Evolutionary conservation across 2,888 invertebrate species (phyloP).

Genomic region (Drosophila prolongata): DNA sequence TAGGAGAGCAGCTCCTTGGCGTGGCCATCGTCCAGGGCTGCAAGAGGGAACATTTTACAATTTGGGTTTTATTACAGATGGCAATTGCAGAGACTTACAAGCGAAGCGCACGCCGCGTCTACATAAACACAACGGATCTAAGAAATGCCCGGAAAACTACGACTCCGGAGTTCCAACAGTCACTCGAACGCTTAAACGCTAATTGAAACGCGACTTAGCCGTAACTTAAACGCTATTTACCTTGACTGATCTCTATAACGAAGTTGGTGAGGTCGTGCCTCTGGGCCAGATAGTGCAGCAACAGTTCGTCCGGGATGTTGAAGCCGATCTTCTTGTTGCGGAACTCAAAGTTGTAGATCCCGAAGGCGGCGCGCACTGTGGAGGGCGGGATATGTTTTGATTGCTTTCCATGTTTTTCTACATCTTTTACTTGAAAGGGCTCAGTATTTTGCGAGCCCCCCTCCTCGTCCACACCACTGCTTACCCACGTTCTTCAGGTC

Average conservation of each 20-base stretch:
- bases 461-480: constrained; percentile 28
- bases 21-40: constrained; percentile 77
- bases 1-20: constrained; percentile 72
- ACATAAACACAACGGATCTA: constrained; percentile 54
- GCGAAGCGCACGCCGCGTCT: constrained; percentile 79
- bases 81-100: constrained; percentile 80
- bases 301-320: constrained; percentile 82
- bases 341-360: constrained; percentile 81
- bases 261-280: constrained; percentile 83
- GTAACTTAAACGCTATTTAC: constrained; percentile 60
- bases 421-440: not conserved
- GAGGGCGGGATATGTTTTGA: not conserved
- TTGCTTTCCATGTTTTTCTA: not conserved
- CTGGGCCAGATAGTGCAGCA: constrained; percentile 81
- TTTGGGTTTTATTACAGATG: constrained; percentile 78
- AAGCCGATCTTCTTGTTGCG: constrained; percentile 83
- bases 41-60: constrained; percentile 81
- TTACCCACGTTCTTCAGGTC: constrained; percentile 83
- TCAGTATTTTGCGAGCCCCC: not conserved
- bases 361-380: constrained; percentile 79
- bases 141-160: constrained; percentile 5
- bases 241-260: constrained; percentile 83
- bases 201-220: constrained; percentile 62
- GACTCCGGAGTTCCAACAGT: constrained; percentile 10
- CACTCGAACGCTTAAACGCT: constrained; percentile 63